Percentiles rank a stretch among this genome's conserved stretches.
phyloP scores from a whole-genome alignment of 2,113 vertebrate species.

The Dissostichus mawsoni region DNA sequence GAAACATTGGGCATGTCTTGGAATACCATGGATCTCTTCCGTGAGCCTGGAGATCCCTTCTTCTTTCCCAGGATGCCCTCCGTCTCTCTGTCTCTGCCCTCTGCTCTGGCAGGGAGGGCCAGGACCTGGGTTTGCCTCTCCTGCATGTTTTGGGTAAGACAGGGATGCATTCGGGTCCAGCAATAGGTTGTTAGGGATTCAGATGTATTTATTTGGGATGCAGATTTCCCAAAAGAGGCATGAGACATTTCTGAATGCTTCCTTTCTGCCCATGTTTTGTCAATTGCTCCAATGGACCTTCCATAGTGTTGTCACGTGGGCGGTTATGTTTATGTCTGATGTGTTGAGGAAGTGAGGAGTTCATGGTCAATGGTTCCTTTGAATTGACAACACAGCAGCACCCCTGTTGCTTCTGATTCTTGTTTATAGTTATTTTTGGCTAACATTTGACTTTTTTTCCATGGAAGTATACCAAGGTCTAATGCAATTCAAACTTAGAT shows the following conservation, averaged over 20 bases:
- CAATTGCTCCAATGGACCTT: constrained; percentile 2
- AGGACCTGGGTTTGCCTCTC: constrained; percentile 91
- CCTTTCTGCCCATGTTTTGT: neutral
- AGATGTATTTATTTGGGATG: neutral
- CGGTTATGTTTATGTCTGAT: constrained; percentile 22
- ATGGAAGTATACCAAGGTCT: neutral
- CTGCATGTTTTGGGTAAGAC: constrained; percentile 91
- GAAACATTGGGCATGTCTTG: constrained; percentile 53
- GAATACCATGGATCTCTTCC: constrained; percentile 58
- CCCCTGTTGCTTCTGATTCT: neutral
- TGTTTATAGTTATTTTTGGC: too few relatives aligned
- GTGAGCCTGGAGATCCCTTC: constrained; percentile 32
- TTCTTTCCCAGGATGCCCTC: constrained; percentile 78
- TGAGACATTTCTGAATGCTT: neutral
- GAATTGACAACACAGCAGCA: neutral
- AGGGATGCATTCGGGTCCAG: neutral
- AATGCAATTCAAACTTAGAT: neutral
- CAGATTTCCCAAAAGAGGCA: neutral
- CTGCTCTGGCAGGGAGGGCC: constrained; percentile 73
- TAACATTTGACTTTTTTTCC: neutral
- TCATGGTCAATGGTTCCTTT: constrained; percentile 8
- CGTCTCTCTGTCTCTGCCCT: constrained; percentile 77
- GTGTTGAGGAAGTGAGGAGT: neutral
- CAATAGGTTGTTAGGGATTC: neutral
- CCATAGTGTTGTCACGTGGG: constrained; percentile 15